Percentiles rank a stretch among this genome's conserved stretches.
Evolutionary conservation across 2,113 vertebrate species (phyloP).

Genomic region (Cervus canadensis): DNA sequence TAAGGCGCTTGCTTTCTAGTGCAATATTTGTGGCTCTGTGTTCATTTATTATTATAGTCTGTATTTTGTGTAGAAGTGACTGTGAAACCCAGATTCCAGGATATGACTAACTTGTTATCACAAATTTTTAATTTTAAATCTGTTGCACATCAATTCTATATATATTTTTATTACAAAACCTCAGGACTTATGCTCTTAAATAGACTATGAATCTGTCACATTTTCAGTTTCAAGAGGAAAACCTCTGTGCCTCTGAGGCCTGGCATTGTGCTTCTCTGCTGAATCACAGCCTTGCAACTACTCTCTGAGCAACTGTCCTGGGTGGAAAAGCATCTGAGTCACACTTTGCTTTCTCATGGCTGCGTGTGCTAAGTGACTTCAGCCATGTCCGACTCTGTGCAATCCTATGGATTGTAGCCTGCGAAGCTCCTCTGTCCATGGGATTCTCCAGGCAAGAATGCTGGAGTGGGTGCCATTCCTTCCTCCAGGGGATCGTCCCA

Average conservation of each 20-base stretch:
- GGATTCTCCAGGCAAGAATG: background rate
- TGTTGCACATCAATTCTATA: background rate
- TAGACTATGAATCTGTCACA: background rate
- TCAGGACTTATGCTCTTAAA: background rate
- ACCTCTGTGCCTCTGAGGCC: rapidly evolving
- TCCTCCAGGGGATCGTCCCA: background rate
- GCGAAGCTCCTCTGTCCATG: background rate
- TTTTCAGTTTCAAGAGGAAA: background rate
- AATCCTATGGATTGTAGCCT: background rate
- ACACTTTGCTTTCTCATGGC: background rate
- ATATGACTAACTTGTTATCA: background rate
- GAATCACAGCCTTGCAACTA: background rate
- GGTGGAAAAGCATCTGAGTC: background rate
- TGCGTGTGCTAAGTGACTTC: background rate
- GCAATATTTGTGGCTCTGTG: rapidly evolving
- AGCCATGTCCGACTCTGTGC: background rate
- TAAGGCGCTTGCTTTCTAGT: background rate
- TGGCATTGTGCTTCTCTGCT: background rate
- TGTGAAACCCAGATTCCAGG: background rate
- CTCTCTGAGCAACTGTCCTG: background rate
- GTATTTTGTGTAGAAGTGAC: background rate
- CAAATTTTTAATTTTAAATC: background rate
- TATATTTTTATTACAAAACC: background rate
- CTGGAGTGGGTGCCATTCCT: background rate
- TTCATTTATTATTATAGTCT: background rate